Evolutionary conservation across 2,113 vertebrate genomes (phyloP).

Genomic region (Nipponia nippon): DNA sequence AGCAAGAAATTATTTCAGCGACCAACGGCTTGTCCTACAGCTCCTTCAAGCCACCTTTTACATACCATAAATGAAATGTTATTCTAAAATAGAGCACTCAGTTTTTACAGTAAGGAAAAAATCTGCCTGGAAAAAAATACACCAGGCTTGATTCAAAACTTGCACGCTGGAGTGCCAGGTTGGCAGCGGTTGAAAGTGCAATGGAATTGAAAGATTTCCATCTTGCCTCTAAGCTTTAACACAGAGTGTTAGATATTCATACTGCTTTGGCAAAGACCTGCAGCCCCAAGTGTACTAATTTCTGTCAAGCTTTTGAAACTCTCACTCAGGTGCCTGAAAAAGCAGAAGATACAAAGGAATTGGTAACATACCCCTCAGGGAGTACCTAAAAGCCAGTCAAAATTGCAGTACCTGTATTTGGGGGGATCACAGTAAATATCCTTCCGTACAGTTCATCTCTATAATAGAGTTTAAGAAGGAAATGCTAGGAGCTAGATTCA

Average conservation of each 20-base stretch:
- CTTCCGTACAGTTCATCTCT: neutral
- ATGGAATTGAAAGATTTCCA: conserved; percentile 52
- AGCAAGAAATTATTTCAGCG: neutral
- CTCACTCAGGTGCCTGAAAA: neutral
- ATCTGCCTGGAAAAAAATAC: conserved; percentile 43
- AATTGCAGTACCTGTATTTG: neutral
- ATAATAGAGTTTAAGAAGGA: neutral
- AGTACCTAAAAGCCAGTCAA: neutral
- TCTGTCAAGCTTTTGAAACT: neutral
- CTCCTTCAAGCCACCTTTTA: neutral
- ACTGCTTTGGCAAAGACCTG: conserved; percentile 11
- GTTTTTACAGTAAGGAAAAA: conserved; percentile 48
- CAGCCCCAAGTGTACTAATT: neutral
- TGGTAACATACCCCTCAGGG: neutral
- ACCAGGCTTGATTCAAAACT: conserved; percentile 30
- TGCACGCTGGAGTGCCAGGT: conserved; percentile 22
- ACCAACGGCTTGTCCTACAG: neutral
- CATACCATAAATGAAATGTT: conserved; percentile 8
- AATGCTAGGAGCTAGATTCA: neutral
- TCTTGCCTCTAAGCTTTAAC: conserved; percentile 10
- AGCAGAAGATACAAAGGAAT: neutral
- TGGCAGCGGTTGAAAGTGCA: conserved; percentile 60
- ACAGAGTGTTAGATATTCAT: neutral
- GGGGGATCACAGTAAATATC: neutral
- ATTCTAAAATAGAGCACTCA: conserved; percentile 17